Conservation (phyloP, 1,140 invertebrate genomes). For the Portunus trituberculatus region DNA sequence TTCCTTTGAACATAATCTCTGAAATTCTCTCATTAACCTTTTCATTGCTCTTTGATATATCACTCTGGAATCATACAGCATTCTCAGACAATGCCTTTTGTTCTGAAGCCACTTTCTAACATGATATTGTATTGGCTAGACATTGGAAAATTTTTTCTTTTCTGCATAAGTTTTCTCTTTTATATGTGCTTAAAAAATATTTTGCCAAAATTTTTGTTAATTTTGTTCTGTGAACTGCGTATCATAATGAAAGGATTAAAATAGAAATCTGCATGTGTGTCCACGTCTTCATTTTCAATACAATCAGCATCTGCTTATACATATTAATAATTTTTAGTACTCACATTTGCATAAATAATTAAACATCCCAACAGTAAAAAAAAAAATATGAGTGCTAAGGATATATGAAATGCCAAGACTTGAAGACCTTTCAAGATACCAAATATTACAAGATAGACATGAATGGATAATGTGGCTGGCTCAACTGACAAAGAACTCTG, state of each 20-base stretch:
- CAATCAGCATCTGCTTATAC: not conserved
- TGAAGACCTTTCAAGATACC: too few relatives aligned
- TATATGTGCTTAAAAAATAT: not conserved
- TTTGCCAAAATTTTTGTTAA: not conserved
- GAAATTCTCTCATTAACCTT: too few relatives aligned
- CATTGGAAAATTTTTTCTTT: not conserved
- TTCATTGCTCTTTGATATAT: too few relatives aligned
- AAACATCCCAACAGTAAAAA: not conserved
- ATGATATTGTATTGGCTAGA: too few relatives aligned
- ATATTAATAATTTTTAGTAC: not conserved
- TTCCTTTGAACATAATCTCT: too few relatives aligned
- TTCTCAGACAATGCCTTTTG: too few relatives aligned
- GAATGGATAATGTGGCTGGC: too few relatives aligned
- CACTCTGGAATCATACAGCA: too few relatives aligned
- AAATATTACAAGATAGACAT: too few relatives aligned
- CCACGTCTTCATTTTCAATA: not conserved
- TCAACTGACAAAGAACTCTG: too few relatives aligned
- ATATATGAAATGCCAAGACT: too few relatives aligned
- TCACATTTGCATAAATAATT: not conserved
- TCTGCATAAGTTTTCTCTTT: not conserved
- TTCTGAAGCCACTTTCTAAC: too few relatives aligned
- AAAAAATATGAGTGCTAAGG: not conserved
- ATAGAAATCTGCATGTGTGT: not conserved
- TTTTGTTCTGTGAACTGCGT: not conserved
- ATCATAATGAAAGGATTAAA: not conserved